These are phyloP conservation scores for Oreortyx pictus DNA, from an alignment of 2,797 vertebrate genomes.

Conservation along the genomic window DNA sequence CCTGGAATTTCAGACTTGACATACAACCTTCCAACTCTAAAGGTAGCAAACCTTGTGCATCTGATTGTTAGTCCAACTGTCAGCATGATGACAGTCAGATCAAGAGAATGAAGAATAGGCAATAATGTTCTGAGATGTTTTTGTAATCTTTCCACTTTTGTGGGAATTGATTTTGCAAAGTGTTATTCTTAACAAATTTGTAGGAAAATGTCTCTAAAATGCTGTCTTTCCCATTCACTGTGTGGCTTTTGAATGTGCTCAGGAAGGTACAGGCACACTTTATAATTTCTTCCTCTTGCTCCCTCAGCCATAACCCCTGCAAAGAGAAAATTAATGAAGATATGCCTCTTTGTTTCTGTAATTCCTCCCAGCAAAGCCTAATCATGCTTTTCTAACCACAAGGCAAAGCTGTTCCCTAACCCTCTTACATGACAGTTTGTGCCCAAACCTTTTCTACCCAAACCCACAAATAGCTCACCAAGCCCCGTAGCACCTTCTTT, in stretches of 20 bases:
- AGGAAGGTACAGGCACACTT: not conserved
- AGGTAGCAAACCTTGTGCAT: not conserved
- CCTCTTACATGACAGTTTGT: not conserved
- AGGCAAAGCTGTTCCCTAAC: not conserved
- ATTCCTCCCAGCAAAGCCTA: not conserved
- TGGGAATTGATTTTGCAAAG: not conserved
- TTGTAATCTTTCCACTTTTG: not conserved
- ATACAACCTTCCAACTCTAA: not conserved
- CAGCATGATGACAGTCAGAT: not conserved
- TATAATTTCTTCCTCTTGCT: not conserved
- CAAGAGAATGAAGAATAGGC: not conserved
- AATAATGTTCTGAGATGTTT: not conserved
- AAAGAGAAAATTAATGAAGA: not conserved
- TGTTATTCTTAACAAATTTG: not conserved
- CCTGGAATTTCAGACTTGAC: not conserved
- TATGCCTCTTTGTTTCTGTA: not conserved
- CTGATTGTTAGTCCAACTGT: not conserved
- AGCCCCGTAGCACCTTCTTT: not conserved
- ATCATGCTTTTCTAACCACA: not conserved
- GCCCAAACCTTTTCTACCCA: not conserved
- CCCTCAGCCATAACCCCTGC: not conserved
- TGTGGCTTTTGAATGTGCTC: not conserved
- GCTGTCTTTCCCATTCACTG: not conserved
- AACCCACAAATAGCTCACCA: not conserved
- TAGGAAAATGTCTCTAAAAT: not conserved